phyloP scores from a whole-genome alignment of 1,140 invertebrate genomes.

The Homarus americanus region DNA sequence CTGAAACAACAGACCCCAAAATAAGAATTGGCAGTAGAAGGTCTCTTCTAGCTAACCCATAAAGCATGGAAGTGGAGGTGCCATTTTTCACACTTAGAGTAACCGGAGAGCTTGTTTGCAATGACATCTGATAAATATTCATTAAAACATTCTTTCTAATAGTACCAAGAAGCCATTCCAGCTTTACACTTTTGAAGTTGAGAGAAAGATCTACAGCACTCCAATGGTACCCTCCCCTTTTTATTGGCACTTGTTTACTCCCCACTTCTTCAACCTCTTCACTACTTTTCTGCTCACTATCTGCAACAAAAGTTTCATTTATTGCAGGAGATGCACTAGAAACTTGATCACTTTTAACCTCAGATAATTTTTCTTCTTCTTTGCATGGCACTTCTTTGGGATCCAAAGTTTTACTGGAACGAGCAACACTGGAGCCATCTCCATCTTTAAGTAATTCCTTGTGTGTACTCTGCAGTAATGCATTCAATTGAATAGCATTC shows the following conservation, averaged over 20 bases:
- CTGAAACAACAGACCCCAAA: conserved; percentile 58
- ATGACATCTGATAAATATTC: conserved; percentile 57
- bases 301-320: not conserved
- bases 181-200: conserved; percentile 63
- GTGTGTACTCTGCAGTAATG: conserved; percentile 43
- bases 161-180: conserved; percentile 64
- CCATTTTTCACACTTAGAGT: conserved; percentile 66
- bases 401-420: not conserved
- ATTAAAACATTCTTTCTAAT: conserved; percentile 66
- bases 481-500: conserved; percentile 16
- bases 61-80: conserved; percentile 54
- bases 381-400: not conserved
- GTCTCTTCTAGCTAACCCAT: conserved; percentile 40
- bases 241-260: conserved; percentile 23
- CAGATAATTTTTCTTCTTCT: not conserved
- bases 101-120: conserved; percentile 55
- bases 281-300: not conserved
- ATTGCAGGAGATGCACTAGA: not conserved
- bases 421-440: not conserved
- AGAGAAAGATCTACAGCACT: conserved; percentile 65
- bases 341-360: not conserved
- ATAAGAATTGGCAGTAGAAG: conserved; percentile 44
- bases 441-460: conserved; percentile 12
- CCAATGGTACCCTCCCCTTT: conserved; percentile 60
- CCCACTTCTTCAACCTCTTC: conserved; percentile 18